These are phyloP conservation scores for Caenorhabditis sp. DNA, from an alignment of 2,888 invertebrate species.

Conservation along the genomic window DNA sequence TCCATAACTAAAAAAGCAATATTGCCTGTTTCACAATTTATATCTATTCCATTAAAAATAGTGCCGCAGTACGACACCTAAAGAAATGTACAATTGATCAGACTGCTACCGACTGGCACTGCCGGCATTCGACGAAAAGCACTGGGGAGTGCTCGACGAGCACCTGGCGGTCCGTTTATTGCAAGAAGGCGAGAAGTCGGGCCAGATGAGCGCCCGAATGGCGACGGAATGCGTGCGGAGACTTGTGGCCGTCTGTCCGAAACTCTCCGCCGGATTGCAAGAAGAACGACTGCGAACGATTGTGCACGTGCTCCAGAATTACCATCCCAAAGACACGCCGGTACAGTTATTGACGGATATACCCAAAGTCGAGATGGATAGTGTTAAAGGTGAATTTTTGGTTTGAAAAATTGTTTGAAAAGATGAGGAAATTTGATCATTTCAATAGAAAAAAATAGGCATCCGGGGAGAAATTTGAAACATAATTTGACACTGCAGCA, in stretches of 20 bases:
- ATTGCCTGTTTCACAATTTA: background rate
- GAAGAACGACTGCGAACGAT: conserved; percentile 32
- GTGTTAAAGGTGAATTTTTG: no score
- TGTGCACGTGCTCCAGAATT: conserved; percentile 24
- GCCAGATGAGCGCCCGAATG: conserved; percentile 35
- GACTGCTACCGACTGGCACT: conserved; percentile 60
- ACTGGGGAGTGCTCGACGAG: conserved; percentile 71
- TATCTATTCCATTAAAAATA: background rate
- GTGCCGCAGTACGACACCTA: no score
- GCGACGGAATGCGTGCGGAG: conserved; percentile 49
- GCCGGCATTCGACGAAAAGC: conserved; percentile 59
- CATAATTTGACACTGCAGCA: no score
- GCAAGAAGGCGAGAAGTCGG: conserved; percentile 45
- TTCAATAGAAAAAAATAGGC: no score
- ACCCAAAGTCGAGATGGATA: conserved; percentile 38
- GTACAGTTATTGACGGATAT: conserved; percentile 1
- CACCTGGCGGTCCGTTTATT: conserved; percentile 45
- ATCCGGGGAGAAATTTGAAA: no score
- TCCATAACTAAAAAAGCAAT: background rate
- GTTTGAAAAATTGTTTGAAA: no score
- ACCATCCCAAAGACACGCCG: background rate
- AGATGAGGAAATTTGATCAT: no score
- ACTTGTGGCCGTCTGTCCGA: conserved; percentile 46
- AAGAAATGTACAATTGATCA: no score
- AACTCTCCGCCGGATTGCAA: conserved; percentile 21